A percentile compares a stretch with the other conserved stretches of the same genome.
phyloP scores from a whole-genome alignment of 2,888 invertebrate species.

The Stramonita haemastoma region DNA sequence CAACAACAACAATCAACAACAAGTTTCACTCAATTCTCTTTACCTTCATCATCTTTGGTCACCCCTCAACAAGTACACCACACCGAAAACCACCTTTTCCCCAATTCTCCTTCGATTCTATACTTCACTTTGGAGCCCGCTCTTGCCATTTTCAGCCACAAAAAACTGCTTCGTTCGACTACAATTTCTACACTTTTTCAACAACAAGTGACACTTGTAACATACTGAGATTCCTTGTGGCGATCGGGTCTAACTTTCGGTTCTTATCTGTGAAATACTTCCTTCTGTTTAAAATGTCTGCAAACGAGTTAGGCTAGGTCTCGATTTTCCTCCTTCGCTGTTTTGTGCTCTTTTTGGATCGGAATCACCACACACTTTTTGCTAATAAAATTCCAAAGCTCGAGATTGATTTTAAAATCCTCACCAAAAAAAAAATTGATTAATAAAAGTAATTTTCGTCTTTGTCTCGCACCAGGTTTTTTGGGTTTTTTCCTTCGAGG shows the following conservation, averaged over 20 bases:
- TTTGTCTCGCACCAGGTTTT: no score
- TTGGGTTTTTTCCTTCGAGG: no score
- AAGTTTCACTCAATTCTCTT: background rate
- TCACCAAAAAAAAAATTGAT: no score
- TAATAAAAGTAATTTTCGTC: no score
- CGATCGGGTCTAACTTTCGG: background rate
- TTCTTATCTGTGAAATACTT: background rate
- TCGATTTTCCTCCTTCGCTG: background rate
- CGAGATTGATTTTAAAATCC: no score
- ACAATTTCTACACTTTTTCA: no score
- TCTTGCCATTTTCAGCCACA: background rate
- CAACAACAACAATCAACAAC: no score
- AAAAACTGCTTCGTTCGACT: no score
- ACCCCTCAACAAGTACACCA: conserved; percentile 56
- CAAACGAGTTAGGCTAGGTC: background rate
- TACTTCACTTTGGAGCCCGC: conserved; percentile 2
- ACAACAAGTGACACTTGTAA: no score
- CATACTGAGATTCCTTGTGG: no score
- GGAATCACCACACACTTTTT: conserved; percentile 20
- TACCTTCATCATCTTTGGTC: conserved; percentile 11
- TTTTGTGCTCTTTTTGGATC: background rate
- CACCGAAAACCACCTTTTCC: conserved; percentile 65
- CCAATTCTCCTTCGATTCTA: conserved; percentile 43
- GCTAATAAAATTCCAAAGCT: no score
- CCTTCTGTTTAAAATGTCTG: background rate